Base-by-base conservation (phyloP, 1,140 invertebrate genomes). In the Chrysoperla carnea region DNA sequence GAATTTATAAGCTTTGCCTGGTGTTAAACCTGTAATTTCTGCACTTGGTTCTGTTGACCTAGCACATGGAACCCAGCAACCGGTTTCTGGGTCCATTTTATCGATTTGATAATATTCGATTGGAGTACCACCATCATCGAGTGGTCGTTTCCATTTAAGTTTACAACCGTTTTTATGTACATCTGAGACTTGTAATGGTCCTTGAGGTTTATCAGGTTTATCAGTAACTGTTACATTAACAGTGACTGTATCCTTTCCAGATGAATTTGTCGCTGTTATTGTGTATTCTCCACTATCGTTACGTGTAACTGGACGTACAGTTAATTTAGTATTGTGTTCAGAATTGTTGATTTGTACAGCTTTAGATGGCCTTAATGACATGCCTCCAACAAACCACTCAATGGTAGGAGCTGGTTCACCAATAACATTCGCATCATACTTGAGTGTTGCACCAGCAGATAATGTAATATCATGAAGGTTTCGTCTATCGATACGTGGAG, bases 31-130 rank as follows among this genome's bases (percentile, higher is more conserved):
- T 46, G 77, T 84, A 0, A 95, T 82, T 50, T 91, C 83, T 44
- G 81, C 69, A 52, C 70, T 77, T 38, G 85, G 84, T 51, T 90
- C 86, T 14, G 78, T 73, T 11, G 83, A 75, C 48, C 83, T 72
- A 15, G 79, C 84, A 56, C 87, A 89, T 13, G 89, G 88, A 48
- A 93, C 78, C 93, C 93, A 97, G 46, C 80, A 77, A n/a, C 90
- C 89, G 41, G 86, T 93, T 55, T 86, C 81, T 0, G 85, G 76
- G 59, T 96, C 92, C 68, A 90, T 73, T 62, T 94, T 96, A 53
- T 96, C 91, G 15, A 94, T 77, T 60, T 93, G 79, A 61, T 93
- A 96, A 54, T 89, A 89, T 53, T 92, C 88, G 57, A 95, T 85
- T 37, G 80, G 84, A 46, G 74, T 73, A 46, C 84, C 84, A 35